Base-by-base conservation (phyloP, 2,888 invertebrate genomes). In the Drosophila stalkeri region DNA sequence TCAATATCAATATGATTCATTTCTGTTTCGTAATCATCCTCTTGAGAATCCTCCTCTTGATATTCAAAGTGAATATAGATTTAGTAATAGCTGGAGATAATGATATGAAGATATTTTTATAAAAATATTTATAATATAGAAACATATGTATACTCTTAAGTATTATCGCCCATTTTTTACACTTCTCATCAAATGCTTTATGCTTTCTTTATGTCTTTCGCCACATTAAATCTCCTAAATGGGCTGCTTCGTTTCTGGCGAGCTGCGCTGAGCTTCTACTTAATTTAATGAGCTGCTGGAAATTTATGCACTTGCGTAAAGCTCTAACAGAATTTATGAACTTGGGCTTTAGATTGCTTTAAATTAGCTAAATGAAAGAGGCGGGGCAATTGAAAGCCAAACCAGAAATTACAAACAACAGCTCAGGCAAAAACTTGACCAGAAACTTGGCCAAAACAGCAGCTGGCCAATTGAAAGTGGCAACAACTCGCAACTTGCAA, bases 321-420 rank as follows among this genome's bases (percentile, higher is more conserved):
- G 52, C 52, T 54, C 35, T 37, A 23, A 37, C 37, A 11, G 37
- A 54, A 54, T 54, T 75, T 80, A 56, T 75, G 60, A 80, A 49
- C 61, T 51, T 59, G 63, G 37, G 47, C 46, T 61, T 9, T 44
- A 43, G 43, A 44, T 66, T 54, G 55, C 47, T 56, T 61, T 59
- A 72, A 81, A 77, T 65, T 62, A 41, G 62, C 60, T 72, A 57
- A 66, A 64, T 35, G 44, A 57, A 70, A 64, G 18, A 37, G 67
- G 62, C 63, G 67, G 51, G 35, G 56, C 72, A 80, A 71, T 77
- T 77, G 64, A 77, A 77, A 77, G 66, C 59, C 54, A 62, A 51
- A 5, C 11, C 12, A 23, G 56, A 67, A 54, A 51, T 62, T 62
- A 76, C 39, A 67, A 52, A 64, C 55, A 39, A 35, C 49, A 44